Base-by-base conservation (phyloP, 2,888 invertebrate species). In the Malacosoma neustria region DNA sequence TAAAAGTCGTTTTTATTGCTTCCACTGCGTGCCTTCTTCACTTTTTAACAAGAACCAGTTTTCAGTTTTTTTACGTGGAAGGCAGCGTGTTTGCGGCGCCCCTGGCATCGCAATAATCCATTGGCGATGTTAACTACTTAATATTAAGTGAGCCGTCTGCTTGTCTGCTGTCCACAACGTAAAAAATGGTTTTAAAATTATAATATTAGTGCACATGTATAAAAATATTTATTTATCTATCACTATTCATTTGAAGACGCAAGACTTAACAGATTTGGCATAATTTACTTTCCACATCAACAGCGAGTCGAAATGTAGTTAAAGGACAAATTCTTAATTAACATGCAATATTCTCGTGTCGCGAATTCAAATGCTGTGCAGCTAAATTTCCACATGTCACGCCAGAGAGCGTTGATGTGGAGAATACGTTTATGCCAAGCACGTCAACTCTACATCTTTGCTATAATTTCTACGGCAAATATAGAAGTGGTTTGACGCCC, bases 331-430 rank as follows among this genome's bases (percentile, higher is more conserved):
- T 40, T 37, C 37, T 44, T 43, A 40, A 49, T 59, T 58, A 57
- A 59, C 57, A 47, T 41, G 38, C 32, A 57, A 59, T 58, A 47
- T 41, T 37, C 32, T 54, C 53, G 57, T 51, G 50, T 46, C 41
- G 45, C 43, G 55, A 49, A 57, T 59, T 59, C 51, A 55, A 55
- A 58, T 61, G 57, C 58, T 61, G 58, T 57, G 57, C 54, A 59
- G 30, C 38, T 45, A 43, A 47, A 51, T 52, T 51, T 51, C 46
- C 61, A 59, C 53, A 48, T 53, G 59, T 49, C 50, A 49, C 43
- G 39, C 22, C 22, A 22, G 22, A 22, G 9, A 9, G 6, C 22
- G 22, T 22, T 22, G 9, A 22, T 22, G 9, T 22, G 5, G 5
- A 9, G 22, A 3, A 9, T 22, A 22, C 5, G 9, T 22, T 22